Evolutionary conservation across 2,113 vertebrate species (phyloP), one percentile per base, ranked within the genome.

Genomic region (Morphnarchus princeps): DNA sequence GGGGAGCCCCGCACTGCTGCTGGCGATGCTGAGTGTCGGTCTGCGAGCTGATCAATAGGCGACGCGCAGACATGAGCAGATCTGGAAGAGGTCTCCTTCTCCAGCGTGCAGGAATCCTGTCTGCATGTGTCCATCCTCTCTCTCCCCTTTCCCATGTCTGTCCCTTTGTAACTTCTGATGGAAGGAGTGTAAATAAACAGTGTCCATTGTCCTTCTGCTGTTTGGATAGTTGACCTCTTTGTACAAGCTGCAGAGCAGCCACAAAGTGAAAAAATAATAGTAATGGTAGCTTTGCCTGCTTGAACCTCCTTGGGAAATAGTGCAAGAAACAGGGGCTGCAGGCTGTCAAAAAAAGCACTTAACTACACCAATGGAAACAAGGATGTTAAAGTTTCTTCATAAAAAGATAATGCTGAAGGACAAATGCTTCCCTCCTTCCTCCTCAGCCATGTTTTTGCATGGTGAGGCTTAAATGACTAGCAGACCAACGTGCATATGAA

Each of bases 401-500:
- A 49, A 87, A 89, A 90, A 78, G 40, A 54, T 69, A 63, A 52
- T 10, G 32, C 40, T n/a, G 61, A 93, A 85, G 69, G 49, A 76
- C 31, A 72, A 79, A 77, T 16, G 5, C 40, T 49, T 63, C 21
- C 24, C 65, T 62, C 59, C 32, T 59, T 62, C n/a, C 34, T 69
- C 17, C 38, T 94, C 50, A 82, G 74, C 13, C 42, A 19, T 19
- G 4, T 36, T 90, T 89, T 62, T 63, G 67, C 91, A 88, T 36
- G 19, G 65, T 80, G 71, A 91, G 45, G 42, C 15, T 90, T 62
- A 94, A 87, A 82, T 62, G 49, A 88, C 74, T 93, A 87, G 50
- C 42, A 95, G 71, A 73, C 50, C 42, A 79, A 85, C 28, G 77
- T 73, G 95, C 96, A 78, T 92, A 97, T 96, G 97, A 89, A 93